Percentiles rank a stretch among this genome's conserved stretches.
Evolutionary conservation across 2,888 invertebrate species (phyloP).

Genomic region (Bellardia pandia): DNA sequence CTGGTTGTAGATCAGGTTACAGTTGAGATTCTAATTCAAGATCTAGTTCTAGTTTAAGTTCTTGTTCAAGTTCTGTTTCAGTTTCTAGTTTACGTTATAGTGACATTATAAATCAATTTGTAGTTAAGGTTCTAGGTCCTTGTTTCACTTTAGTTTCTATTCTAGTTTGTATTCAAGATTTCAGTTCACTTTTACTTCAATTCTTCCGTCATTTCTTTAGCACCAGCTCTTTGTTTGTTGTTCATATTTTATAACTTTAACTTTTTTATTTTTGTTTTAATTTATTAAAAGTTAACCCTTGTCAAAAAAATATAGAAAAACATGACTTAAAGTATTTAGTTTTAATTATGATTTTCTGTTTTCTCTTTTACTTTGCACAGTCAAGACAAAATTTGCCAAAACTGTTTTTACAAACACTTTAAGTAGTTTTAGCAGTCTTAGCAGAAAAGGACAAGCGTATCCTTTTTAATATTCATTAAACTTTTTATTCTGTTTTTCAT

Average conservation of each 20-base stretch:
- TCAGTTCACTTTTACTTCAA: not conserved
- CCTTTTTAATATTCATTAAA: no score
- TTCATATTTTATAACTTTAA: not conserved
- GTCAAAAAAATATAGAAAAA: conserved; percentile 16
- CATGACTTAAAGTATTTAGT: conserved; percentile 61
- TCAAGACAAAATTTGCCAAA: not conserved
- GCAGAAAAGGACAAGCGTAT: conserved; percentile 1
- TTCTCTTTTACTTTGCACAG: not conserved
- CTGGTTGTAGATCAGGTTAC: not conserved
- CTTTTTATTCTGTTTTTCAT: not conserved
- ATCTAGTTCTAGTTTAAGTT: not conserved
- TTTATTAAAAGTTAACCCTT: conserved; percentile 37
- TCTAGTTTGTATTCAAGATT: not conserved
- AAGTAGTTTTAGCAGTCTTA: conserved; percentile 37
- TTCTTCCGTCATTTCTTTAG: not conserved
- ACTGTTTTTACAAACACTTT: conserved; percentile 27
- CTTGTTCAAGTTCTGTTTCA: not conserved
- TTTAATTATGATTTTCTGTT: conserved; percentile 45
- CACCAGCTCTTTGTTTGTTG: not conserved
- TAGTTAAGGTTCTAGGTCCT: not conserved
- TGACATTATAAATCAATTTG: no score
- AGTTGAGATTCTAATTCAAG: not conserved
- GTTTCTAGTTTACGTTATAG: not conserved
- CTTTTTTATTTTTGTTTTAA: conserved; percentile 15
- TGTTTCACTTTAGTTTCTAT: not conserved